Base-by-base conservation (phyloP, 2,888 invertebrate genomes). In the Isoperla grammatica region DNA sequence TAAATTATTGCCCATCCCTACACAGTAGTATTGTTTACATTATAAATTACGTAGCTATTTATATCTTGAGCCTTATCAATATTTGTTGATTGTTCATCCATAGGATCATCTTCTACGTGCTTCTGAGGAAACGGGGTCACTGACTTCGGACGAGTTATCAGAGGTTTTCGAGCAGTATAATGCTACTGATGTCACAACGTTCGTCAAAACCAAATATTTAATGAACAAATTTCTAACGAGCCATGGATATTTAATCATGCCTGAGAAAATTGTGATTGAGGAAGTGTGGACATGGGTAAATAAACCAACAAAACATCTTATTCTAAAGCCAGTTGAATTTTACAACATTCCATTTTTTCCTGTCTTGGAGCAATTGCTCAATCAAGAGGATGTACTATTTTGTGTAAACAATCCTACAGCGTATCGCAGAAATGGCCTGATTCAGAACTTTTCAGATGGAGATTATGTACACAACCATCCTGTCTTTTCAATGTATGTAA, bases 341-440 rank as follows among this genome's bases (percentile, higher is more conserved):
- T 6, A 20, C 8, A 9, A 48, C 12, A 22, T 48, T 19, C 48
- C 48, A 48, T 48, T 48, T 20, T 20, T 48, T 2, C 20, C 22
- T n/a, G 20, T 22, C n/a, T 48, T 48, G 22, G 12, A 48, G 22
- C 48, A 48, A 22, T 20, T 48, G 17, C 20, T 48, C 19, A 48
- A 48, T 48, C 48, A 48, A 20, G 20, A 20, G n/a, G 48, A 48
- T 22, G 20, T 48, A 4, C 11, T 48, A 22, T 12, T 19, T 12
- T 48, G 48, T 22, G 20, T 48, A n/a, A 20, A 48, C 20, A 48
- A 48, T 22, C 48, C 48, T 22, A 48, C n/a, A 20, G 20, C 20
- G 22, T 20, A 17, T 19, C 17, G 22, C n/a, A 22, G 13, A 48
- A 9, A 48, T 22, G 48, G 48, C 23, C 22, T 22, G 20, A n/a